Evolutionary conservation across 1,140 invertebrate genomes (phyloP), one percentile per base, ranked within the genome.

Genomic region (Ladona fulva): DNA sequence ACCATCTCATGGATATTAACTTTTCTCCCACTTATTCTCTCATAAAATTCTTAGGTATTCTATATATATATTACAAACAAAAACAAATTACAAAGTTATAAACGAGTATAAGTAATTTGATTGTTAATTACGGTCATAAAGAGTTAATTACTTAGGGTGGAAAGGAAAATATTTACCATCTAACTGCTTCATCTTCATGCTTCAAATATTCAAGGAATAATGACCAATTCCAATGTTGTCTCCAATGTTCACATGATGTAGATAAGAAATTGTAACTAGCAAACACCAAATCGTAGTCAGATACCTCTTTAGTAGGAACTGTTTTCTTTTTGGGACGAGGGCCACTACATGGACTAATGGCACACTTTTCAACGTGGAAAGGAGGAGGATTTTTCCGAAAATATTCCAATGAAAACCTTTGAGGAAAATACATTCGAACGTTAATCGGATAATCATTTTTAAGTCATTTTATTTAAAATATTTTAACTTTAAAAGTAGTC

Each of bases 191-290:
- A 74, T 86, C 82, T 42, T 83, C 74, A 78, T 83, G 80, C 6
- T 77, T 80, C 16, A 87, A 81, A 83, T 86, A 89, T 42, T 86
- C 84, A 42, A 88, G 81, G 83, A 91, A 90, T 52, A 83, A 81
- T 0, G 89, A 90, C 91, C 91, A 92, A 74, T 89, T 87, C 90
- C 90, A 91, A 77, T 87, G 86, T 12, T 86, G 83, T 77, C 86
- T 87, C 79, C 88, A 91, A 79, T 89, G 88, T 22, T 84, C 82
- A 3, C 86, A 82, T 79, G 88, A 84, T 44, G 82, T 82, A 79
- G 84, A 84, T 19, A 93, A 82, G 77, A 91, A 87, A 25, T 85
- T 86, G 78, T 87, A 89, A 81, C 86, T 88, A 42, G 87, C 85
- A 77, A 86, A 80, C 7, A 90, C 85, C 37, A 92, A 82, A 74